Conservation (phyloP, 2,797 vertebrate genomes). For the Sebastes vulpes region DNA sequence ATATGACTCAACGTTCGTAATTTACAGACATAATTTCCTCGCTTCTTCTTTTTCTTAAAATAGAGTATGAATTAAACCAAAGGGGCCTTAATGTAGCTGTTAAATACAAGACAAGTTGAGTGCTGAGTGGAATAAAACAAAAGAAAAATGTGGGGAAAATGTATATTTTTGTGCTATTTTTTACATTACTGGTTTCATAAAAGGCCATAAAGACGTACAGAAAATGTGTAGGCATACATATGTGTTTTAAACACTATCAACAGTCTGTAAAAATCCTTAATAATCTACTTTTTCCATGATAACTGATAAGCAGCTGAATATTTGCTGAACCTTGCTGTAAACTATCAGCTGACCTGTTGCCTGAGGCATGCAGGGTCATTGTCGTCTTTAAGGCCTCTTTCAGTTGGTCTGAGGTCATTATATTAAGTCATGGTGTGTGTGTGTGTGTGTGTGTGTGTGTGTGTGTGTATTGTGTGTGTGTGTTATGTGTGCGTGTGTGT, state of each 20-base stretch:
- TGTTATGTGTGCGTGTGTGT: conserved; percentile 23
- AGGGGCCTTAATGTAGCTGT: not conserved
- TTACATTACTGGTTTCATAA: not conserved
- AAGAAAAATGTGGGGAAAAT: not conserved
- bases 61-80: not conserved
- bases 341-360: conserved; percentile 29
- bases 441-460: conserved; percentile 11
- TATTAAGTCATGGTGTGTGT: conserved; percentile 40
- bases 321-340: conserved; percentile 6
- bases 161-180: not conserved
- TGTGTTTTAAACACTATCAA: not conserved
- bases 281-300: not conserved
- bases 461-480: conserved; percentile 12
- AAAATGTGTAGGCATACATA: not conserved
- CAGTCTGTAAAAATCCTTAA: not conserved
- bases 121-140: not conserved
- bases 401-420: conserved; percentile 36
- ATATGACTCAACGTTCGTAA: conserved; percentile 4
- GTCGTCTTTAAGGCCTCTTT: conserved; percentile 25
- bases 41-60: conserved; percentile 1
- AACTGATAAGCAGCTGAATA: conserved; percentile 9
- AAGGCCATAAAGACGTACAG: not conserved
- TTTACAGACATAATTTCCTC: not conserved
- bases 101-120: not conserved
- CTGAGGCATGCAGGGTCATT: conserved; percentile 37